Evolutionary conservation across 2,888 invertebrate species (phyloP).

Genomic region (Hetaerina titia): DNA sequence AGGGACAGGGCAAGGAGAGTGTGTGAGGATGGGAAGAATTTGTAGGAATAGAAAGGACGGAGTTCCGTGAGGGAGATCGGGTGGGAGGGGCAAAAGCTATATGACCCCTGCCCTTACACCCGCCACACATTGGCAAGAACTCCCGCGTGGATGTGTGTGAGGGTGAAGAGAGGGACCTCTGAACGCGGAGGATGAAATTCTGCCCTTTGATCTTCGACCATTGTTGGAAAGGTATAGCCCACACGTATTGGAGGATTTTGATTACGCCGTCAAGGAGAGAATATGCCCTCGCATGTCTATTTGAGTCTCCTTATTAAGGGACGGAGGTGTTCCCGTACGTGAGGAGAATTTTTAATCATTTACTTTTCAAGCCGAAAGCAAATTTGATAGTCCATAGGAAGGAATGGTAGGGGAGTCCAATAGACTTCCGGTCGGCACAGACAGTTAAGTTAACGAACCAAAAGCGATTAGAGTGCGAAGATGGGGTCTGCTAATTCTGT

Average conservation of each 20-base stretch:
- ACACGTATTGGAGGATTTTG: slow-evolving; percentile 4
- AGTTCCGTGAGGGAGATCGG: background rate
- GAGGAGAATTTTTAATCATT: background rate
- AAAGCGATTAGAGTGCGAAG: background rate
- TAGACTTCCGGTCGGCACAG: background rate
- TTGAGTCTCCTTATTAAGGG: background rate
- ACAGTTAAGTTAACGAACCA: background rate
- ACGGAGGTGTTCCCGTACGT: background rate
- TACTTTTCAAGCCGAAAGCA: background rate
- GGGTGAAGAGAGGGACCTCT: background rate
- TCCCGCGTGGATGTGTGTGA: background rate
- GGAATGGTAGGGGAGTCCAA: background rate
- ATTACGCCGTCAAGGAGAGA: background rate
- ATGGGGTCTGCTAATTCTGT: background rate
- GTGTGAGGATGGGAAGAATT: background rate
- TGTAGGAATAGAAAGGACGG: background rate
- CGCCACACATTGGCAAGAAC: background rate
- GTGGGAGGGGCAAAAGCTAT: background rate
- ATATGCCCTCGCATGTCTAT: background rate
- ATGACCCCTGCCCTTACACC: slow-evolving; percentile 24
- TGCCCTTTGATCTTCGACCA: slow-evolving; percentile 3
- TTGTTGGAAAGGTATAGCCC: background rate
- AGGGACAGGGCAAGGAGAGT: background rate
- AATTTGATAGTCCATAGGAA: background rate
- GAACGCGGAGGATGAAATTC: background rate